Percentiles rank a stretch among this genome's conserved stretches.
These are phyloP conservation scores for Neolamprologus tretocephalus DNA, from an alignment of 2,113 vertebrate genomes.

Conservation along the genomic window DNA sequence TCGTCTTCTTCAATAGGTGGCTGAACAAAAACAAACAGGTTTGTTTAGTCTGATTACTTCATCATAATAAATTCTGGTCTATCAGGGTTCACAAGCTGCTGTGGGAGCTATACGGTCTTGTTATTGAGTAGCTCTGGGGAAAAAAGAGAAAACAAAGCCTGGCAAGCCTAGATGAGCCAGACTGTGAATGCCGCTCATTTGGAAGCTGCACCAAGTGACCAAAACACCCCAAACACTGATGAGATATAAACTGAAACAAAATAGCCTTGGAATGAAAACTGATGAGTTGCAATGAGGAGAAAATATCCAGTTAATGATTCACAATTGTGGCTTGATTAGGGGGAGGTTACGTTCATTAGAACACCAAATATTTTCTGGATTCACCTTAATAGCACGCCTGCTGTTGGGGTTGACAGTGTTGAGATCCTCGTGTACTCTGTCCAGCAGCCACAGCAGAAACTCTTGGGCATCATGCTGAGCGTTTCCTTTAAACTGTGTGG, in stretches of 20 bases:
- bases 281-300: background rate
- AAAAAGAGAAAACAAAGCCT: background rate
- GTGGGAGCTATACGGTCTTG: background rate
- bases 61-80: background rate
- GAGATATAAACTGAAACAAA: background rate
- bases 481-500: constrained; percentile 91
- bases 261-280: background rate
- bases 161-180: background rate
- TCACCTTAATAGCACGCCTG: constrained; percentile 81
- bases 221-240: background rate
- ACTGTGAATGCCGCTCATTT: background rate
- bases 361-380: background rate
- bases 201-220: background rate
- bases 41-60: background rate
- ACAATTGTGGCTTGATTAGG: background rate
- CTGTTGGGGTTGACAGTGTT: constrained; percentile 77
- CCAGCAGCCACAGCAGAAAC: constrained; percentile 95
- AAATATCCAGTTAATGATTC: background rate
- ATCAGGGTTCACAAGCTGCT: background rate
- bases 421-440: constrained; percentile 94
- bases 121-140: background rate
- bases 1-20: constrained; percentile 86
- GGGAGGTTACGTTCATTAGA: background rate
- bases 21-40: constrained; percentile 56
- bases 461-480: constrained; percentile 97